These are phyloP conservation scores for Geococcyx californianus DNA, from an alignment of 2,113 vertebrate species.

Conservation along the genomic window DNA sequence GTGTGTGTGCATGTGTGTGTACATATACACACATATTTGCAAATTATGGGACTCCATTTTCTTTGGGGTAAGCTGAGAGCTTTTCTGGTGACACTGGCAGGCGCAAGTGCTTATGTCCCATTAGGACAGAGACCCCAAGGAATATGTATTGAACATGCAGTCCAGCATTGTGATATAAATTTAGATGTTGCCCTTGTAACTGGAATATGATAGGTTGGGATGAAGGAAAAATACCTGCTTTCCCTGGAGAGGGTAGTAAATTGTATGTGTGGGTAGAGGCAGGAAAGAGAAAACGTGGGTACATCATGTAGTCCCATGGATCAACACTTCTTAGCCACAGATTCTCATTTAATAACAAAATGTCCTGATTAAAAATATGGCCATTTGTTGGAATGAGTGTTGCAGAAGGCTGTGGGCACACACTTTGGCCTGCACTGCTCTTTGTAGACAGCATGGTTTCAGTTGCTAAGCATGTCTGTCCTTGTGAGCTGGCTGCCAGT, in stretches of 20 bases:
- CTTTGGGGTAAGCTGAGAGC: background rate
- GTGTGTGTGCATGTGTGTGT: rapidly evolving
- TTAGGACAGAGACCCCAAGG: background rate
- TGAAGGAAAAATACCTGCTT: background rate
- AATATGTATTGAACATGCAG: background rate
- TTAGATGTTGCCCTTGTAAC: background rate
- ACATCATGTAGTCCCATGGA: background rate
- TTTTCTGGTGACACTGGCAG: background rate
- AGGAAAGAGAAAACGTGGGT: background rate
- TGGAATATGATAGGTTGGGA: background rate
- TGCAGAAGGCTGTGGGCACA: background rate
- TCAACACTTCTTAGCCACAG: background rate
- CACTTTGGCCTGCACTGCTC: background rate
- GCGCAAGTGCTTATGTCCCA: background rate
- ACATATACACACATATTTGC: background rate
- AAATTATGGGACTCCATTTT: background rate
- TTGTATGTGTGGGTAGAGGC: background rate
- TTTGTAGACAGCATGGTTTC: background rate
- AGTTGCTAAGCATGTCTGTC: background rate
- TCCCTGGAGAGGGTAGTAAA: background rate
- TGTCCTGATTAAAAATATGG: background rate
- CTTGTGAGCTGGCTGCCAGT: background rate
- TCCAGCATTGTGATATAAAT: background rate
- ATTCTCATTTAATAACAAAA: background rate
- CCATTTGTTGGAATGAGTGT: background rate